These are phyloP conservation scores for Bursaphelenchus okinawaensis DNA, from an alignment of 2,888 invertebrate genomes.

Conservation along the genomic window DNA sequence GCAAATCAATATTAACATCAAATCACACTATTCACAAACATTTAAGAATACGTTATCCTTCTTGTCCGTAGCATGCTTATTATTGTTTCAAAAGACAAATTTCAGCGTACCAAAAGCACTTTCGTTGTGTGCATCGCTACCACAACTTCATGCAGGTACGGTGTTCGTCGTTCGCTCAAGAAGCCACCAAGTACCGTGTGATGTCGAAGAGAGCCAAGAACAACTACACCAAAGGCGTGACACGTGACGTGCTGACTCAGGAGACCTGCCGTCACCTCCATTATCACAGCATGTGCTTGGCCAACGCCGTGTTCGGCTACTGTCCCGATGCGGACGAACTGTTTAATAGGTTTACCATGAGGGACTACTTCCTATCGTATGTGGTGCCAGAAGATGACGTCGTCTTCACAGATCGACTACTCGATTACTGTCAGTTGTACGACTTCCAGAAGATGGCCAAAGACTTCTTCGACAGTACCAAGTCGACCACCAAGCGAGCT, in stretches of 20 bases:
- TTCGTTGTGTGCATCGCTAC: conserved; percentile 33
- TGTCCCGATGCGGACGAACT: conserved; percentile 25
- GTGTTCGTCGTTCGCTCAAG: conserved; percentile 31
- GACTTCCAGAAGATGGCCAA: conserved; percentile 34
- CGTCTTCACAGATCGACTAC: conserved; percentile 27
- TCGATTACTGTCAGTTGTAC: conserved; percentile 31
- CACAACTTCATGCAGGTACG: conserved; percentile 36
- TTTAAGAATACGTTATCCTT: neutral
- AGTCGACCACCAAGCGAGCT: conserved; percentile 17
- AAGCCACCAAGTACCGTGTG: conserved; percentile 22
- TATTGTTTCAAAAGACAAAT: neutral
- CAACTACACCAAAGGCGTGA: neutral
- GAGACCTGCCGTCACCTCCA: conserved; percentile 29
- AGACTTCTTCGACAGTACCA: conserved; percentile 34
- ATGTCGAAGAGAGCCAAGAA: conserved; percentile 9
- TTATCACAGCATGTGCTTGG: conserved; percentile 28
- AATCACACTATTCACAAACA: neutral
- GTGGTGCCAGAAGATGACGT: conserved; percentile 26
- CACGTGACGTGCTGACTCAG: conserved; percentile 6
- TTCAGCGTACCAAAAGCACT: conserved; percentile 13
- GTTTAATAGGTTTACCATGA: conserved; percentile 32
- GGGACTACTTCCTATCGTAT: conserved; percentile 37
- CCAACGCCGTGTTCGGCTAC: conserved; percentile 28
- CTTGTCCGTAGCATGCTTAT: too few relatives aligned
- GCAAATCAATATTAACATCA: too few relatives aligned